phyloP scores from a whole-genome alignment of 2,797 vertebrate genomes.

The Eurystomus glaucurus region DNA sequence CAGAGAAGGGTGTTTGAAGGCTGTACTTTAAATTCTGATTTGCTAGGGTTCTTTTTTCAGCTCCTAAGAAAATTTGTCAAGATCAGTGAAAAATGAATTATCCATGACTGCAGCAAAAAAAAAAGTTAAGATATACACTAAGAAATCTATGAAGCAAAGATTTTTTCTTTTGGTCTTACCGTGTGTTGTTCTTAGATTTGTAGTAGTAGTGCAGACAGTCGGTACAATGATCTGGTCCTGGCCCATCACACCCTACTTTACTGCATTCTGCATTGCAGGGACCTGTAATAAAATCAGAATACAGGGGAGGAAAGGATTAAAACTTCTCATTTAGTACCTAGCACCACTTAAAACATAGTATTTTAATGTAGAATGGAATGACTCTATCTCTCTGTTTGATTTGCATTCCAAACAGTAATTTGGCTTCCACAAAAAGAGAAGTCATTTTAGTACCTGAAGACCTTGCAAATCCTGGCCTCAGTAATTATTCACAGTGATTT shows the following conservation, averaged over 20 bases:
- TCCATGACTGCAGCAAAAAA: background rate
- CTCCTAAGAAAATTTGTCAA: background rate
- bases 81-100: background rate
- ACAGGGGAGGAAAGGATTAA: background rate
- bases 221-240: slow-evolving; percentile 96
- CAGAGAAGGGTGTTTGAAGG: background rate
- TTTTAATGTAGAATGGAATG: background rate
- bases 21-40: background rate
- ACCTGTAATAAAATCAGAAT: slow-evolving; percentile 82
- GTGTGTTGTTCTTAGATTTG: slow-evolving; percentile 98
- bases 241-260: slow-evolving; percentile 95
- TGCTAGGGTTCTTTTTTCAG: background rate
- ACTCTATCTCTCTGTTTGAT: background rate
- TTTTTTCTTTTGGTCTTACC: slow-evolving; percentile 79
- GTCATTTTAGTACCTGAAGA: background rate
- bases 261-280: slow-evolving; percentile 95
- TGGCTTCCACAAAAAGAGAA: background rate
- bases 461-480: background rate
- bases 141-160: background rate
- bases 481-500: background rate
- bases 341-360: background rate
- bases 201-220: slow-evolving; percentile 98
- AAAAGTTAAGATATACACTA: background rate
- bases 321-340: background rate
- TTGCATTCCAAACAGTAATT: background rate